phyloP scores from a whole-genome alignment of 2,113 vertebrate species.

The Gymnobelideus leadbeateri region DNA sequence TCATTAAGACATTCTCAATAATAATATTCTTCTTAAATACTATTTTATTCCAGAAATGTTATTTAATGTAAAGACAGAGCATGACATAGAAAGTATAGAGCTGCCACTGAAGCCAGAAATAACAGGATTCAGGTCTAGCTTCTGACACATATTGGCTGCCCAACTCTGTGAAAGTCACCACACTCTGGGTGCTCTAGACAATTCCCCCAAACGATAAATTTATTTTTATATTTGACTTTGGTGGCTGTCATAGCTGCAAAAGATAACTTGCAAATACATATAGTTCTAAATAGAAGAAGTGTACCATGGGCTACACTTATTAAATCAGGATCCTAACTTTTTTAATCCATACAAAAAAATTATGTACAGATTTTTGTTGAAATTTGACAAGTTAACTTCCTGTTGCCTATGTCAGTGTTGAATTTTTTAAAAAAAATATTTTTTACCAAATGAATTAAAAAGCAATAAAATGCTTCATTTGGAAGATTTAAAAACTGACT shows the following conservation, averaged over 20 bases:
- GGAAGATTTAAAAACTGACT: not conserved
- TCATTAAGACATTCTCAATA: not conserved
- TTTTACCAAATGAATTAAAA: not conserved
- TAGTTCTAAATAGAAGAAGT: not conserved
- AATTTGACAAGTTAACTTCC: not conserved
- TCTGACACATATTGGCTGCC: not conserved
- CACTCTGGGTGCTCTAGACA: not conserved
- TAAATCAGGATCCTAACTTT: not conserved
- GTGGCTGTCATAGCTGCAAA: not conserved
- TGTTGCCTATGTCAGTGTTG: too few relatives aligned
- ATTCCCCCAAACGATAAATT: not conserved
- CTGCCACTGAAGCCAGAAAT: not conserved
- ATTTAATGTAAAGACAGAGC: not conserved
- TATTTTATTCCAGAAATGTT: not conserved
- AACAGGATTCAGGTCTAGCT: not conserved
- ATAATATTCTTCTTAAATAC: not conserved
- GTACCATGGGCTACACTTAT: not conserved
- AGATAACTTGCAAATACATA: not conserved
- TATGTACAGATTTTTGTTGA: not conserved
- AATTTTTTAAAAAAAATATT: too few relatives aligned
- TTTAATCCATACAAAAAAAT: not conserved
- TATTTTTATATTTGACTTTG: not conserved
- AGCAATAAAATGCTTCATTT: not conserved
- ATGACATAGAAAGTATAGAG: not conserved
- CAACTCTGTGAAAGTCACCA: not conserved